Evolutionary conservation across 2,797 vertebrate genomes (phyloP).

Genomic region (Pitangus sulphuratus): DNA sequence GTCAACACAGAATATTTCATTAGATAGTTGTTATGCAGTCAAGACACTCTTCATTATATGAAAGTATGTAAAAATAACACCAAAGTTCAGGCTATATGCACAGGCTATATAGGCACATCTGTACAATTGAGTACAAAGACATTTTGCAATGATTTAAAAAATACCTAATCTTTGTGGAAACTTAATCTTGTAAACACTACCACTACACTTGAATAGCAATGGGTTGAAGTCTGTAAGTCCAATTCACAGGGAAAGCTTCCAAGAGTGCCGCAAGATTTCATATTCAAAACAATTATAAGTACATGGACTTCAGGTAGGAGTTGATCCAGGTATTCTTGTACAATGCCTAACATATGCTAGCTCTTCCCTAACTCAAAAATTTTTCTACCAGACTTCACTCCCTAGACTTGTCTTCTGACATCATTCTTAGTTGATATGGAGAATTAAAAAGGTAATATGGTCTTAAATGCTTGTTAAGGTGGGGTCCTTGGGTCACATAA

Average conservation of each 20-base stretch:
- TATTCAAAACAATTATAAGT: neutral
- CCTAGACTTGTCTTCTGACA: neutral
- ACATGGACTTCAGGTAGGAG: neutral
- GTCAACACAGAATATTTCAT: neutral
- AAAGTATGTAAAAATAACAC: neutral
- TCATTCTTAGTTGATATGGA: neutral
- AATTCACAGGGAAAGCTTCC: neutral
- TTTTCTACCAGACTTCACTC: neutral
- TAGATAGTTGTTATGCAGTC: neutral
- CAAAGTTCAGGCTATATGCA: neutral
- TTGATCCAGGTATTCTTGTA: neutral
- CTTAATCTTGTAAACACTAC: neutral
- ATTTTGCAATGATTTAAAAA: neutral
- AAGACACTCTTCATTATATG: neutral
- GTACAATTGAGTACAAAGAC: neutral
- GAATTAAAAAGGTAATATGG: neutral
- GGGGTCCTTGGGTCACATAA: neutral
- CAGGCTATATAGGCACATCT: too few relatives aligned
- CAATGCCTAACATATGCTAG: neutral
- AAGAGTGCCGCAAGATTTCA: neutral
- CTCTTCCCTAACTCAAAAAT: neutral
- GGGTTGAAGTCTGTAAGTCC: fast-evolving
- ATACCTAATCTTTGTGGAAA: neutral
- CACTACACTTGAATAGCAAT: neutral
- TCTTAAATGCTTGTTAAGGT: neutral